Evolutionary conservation across 2,113 vertebrate genomes (phyloP), one percentile per base, ranked within the genome.

Genomic region (Cichladusa arquata): DNA sequence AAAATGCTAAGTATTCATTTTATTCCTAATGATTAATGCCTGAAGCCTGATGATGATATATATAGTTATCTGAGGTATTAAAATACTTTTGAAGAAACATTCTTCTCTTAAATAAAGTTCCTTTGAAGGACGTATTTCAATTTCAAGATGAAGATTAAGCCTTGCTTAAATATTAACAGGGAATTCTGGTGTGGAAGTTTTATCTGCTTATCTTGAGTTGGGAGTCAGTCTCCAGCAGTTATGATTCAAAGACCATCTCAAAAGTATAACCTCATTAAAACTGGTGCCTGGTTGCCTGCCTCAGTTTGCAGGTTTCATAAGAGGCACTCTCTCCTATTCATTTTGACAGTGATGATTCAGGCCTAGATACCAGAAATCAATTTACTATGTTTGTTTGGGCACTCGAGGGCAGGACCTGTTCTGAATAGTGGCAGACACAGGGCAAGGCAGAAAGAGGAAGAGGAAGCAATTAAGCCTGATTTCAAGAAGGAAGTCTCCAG

Each of bases 161-260:
- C 42, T 80, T 82, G 79, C 47, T 92, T 94, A 87, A 69, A 86
- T 62, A 91, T 73, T 91, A 92, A 58, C 64, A 90, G 42, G 81
- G 83, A 62, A 57, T 82, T 69, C 47, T 81, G 65, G 26, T 81
- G 81, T 54, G 70, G 84, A 86, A 88, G 73, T 77, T 33, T 53
- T 26, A 67, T 58, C 88, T 92, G 79, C 87, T 93, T 89, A 73
- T 90, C 81, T 78, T 77, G 58, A 86, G 48, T 9, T 87, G 67
- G 81, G 58, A 78, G 42, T 56, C 24, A 4, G 33, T 62, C 26
- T 90, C 20, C 53, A 66, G 42, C 24, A 90, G 47, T 14, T 90
- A 34, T 8, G 50, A 50, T 86, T 85, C 84, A 91, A 90, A 91
- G 90, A 90, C 78, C 58, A 69, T 61, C 58, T 70, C 56, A 77